A percentile compares a stretch with the other conserved stretches of the same genome.
Evolutionary conservation across 2,797 vertebrate species (phyloP).

Genomic region (Vireo griseus): DNA sequence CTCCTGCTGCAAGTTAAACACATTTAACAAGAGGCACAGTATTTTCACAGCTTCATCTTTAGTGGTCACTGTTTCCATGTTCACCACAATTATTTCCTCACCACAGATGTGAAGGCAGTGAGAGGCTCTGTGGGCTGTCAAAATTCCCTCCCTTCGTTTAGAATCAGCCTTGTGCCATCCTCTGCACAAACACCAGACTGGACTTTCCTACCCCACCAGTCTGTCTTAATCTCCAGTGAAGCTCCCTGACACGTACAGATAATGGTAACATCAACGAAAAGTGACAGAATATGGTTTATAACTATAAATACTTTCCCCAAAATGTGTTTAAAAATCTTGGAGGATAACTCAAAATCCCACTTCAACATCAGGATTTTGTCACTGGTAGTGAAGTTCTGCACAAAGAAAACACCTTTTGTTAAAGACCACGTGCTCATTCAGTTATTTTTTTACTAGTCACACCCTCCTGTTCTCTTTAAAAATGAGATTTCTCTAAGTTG

Average conservation of each 20-base stretch:
- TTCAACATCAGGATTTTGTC: not conserved
- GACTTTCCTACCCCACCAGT: not conserved
- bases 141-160: not conserved
- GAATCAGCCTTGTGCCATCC: not conserved
- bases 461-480: not conserved
- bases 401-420: not conserved
- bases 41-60: not conserved
- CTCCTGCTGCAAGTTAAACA: not conserved
- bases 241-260: not conserved
- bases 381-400: not conserved
- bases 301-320: not conserved
- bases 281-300: not conserved
- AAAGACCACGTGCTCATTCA: not conserved
- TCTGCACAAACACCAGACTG: not conserved
- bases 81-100: not conserved
- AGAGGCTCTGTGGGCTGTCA: not conserved
- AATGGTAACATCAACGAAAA: fast-evolving
- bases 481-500: slow-evolving; percentile 2
- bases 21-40: not conserved
- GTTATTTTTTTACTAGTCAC: slow-evolving; percentile 8
- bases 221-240: not conserved
- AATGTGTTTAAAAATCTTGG: not conserved
- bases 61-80: not conserved
- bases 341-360: not conserved
- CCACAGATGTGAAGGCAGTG: not conserved